These are phyloP conservation scores for Dipodomys stephensi DNA, from an alignment of 2,113 vertebrate species.

Conservation along the genomic window DNA sequence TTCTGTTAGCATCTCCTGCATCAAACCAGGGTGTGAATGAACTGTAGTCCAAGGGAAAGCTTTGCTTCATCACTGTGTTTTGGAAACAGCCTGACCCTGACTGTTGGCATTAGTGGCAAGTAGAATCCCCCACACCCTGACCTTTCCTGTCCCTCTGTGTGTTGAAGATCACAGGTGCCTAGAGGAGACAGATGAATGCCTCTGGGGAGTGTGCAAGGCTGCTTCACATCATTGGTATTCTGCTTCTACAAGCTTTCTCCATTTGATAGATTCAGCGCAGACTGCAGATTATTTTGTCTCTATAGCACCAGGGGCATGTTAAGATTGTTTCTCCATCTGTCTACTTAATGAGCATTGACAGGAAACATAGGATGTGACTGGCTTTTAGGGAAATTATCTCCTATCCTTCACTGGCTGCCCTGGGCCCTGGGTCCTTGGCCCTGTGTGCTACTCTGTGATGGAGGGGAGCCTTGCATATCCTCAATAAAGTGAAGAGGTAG, in stretches of 20 bases:
- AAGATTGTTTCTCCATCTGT: constrained; percentile 10
- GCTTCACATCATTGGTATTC: not conserved
- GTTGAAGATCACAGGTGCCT: not conserved
- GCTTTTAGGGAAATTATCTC: not conserved
- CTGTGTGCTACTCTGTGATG: fast-evolving
- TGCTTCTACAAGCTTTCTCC: not conserved
- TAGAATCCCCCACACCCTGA: not conserved
- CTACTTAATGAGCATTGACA: not conserved
- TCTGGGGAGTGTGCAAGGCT: not conserved
- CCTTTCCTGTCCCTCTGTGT: not conserved
- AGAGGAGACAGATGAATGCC: not conserved
- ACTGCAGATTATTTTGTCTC: not conserved
- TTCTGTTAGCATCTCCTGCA: not conserved
- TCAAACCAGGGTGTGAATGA: not conserved
- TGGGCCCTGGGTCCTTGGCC: too few species aligned
- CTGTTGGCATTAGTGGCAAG: too few species aligned
- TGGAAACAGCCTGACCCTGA: not conserved
- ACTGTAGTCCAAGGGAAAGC: too few species aligned
- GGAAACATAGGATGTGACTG: not conserved
- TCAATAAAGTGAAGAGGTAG: not conserved
- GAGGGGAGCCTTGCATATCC: too few species aligned
- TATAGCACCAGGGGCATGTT: not conserved
- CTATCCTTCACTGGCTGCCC: too few species aligned
- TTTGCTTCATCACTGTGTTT: not conserved
- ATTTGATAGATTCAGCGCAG: not conserved